Evolutionary conservation across 2,113 vertebrate genomes (phyloP).

Genomic region (Tor tambroides): DNA sequence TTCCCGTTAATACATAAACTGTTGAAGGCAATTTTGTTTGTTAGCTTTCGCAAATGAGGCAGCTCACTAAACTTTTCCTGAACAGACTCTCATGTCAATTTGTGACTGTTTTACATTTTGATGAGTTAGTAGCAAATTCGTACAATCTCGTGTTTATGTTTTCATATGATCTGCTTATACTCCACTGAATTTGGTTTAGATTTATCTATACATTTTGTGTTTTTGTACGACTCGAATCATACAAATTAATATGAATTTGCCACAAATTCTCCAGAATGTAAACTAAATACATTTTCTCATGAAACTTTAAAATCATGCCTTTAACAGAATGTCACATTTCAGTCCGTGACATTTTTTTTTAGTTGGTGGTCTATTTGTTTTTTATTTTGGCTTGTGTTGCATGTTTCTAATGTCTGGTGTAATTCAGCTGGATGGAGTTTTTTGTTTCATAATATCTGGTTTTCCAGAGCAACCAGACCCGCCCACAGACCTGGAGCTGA

Average conservation of each 20-base stretch:
- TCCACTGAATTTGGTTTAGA: background rate
- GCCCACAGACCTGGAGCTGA: constrained; percentile 90
- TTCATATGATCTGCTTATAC: background rate
- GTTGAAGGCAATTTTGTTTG: constrained; percentile 17
- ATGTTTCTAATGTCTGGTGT: background rate
- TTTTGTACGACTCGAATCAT: background rate
- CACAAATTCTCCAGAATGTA: background rate
- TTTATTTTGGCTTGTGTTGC: constrained; percentile 20
- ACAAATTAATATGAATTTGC: too few species aligned
- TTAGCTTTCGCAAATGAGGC: constrained; percentile 7
- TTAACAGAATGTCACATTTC: constrained; percentile 4
- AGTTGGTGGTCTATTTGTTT: background rate
- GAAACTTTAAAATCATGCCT: background rate
- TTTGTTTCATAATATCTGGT: constrained; percentile 17
- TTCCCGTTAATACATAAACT: background rate
- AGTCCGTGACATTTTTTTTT: background rate
- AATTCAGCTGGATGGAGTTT: background rate
- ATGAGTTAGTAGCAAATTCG: background rate
- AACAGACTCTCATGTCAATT: background rate
- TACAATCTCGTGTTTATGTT: too few species aligned
- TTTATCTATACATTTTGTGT: background rate
- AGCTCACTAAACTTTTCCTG: background rate
- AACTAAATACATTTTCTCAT: background rate
- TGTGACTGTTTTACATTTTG: background rate
- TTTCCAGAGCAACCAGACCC: constrained; percentile 87